Evolutionary conservation across 2,797 vertebrate genomes (phyloP).

Genomic region (Gila robusta): DNA sequence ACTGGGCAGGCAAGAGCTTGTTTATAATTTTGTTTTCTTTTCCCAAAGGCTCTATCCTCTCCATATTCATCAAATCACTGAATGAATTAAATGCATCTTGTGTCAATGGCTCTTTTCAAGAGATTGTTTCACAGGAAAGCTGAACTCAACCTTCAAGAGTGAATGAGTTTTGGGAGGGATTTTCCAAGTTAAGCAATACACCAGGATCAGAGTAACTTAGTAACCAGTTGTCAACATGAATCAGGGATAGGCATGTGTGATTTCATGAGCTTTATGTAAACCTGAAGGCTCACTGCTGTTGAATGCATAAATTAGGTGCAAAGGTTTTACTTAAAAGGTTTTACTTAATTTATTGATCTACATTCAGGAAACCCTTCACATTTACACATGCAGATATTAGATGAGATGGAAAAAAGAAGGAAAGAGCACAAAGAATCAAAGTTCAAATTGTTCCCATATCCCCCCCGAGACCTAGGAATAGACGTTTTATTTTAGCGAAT

Average conservation of each 20-base stretch:
- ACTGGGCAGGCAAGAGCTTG: not conserved
- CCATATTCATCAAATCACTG: not conserved
- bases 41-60: not conserved
- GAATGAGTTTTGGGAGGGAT: not conserved
- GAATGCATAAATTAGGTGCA: not conserved
- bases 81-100: not conserved
- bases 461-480: not conserved
- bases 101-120: not conserved
- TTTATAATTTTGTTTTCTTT: not conserved
- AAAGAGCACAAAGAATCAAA: not conserved
- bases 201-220: slow-evolving; percentile 28
- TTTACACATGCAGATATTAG: not conserved
- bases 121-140: not conserved
- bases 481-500: not conserved
- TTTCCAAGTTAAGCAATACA: not conserved
- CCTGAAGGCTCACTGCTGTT: not conserved
- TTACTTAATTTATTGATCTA: not conserved
- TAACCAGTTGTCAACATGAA: slow-evolving; percentile 19
- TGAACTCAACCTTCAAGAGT: not conserved
- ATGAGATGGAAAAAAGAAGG: not conserved
- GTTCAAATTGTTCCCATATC: not conserved
- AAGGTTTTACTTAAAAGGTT: not conserved
- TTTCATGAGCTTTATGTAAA: not conserved
- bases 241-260: not conserved
- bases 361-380: not conserved